phyloP scores from a whole-genome alignment of 2,888 invertebrate genomes.

The Abscondita cerata region DNA sequence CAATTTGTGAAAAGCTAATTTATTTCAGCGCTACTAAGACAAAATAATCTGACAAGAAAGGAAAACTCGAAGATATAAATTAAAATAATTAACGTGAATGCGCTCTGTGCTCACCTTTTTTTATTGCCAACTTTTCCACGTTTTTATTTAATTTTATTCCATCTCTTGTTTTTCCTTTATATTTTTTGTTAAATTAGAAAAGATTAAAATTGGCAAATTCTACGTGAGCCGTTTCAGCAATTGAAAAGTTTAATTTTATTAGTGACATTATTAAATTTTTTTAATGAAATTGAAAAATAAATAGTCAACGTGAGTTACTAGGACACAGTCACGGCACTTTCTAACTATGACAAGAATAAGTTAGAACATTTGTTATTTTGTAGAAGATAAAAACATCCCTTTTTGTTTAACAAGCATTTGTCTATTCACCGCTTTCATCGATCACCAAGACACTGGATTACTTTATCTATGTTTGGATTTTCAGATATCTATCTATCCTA shows the following conservation, averaged over 20 bases:
- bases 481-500: conserved; percentile 56
- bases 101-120: conserved; percentile 43
- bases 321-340: too few relatives aligned
- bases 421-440: conserved; percentile 54
- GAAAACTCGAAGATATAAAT: conserved; percentile 50
- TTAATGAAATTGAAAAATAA: too few relatives aligned
- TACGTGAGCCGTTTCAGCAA: conserved; percentile 32
- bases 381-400: conserved; percentile 53
- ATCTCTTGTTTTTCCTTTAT: conserved; percentile 39
- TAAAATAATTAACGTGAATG: conserved; percentile 52
- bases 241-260: conserved; percentile 10
- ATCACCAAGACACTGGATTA: conserved; percentile 57
- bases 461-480: conserved; percentile 56
- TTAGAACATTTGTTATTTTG: conserved; percentile 50
- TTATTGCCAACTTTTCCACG: conserved; percentile 39
- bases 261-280: too few relatives aligned
- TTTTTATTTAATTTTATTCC: conserved; percentile 42
- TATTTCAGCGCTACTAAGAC: conserved; percentile 49
- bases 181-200: conserved; percentile 39
- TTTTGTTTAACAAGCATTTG: conserved; percentile 56
- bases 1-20: conserved; percentile 52
- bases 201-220: conserved; percentile 38
- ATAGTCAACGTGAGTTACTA: too few relatives aligned
- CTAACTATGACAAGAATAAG: conserved; percentile 23
- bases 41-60: conserved; percentile 50